These are phyloP conservation scores for Dicerorhinus sumatrensis DNA, from an alignment of 2,113 vertebrate species.

Conservation along the genomic window DNA sequence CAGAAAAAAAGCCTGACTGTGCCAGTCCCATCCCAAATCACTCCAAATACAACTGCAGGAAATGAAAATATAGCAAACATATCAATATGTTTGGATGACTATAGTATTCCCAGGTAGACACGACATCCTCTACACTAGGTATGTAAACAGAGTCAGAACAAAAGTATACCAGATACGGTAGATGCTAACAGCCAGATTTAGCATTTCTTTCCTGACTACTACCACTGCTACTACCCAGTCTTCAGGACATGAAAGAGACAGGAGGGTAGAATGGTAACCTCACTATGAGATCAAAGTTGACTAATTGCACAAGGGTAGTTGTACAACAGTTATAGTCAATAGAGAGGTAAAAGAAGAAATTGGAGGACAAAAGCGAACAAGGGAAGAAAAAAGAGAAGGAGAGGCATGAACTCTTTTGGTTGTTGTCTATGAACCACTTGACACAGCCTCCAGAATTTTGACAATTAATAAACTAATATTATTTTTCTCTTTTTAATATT, in stretches of 20 bases:
- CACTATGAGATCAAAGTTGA: not conserved
- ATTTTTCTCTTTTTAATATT: not conserved
- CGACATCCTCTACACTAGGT: not conserved
- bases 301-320: not conserved
- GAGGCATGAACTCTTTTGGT: not conserved
- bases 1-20: not conserved
- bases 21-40: slow-evolving; percentile 3
- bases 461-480: not conserved
- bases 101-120: not conserved
- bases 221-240: not conserved
- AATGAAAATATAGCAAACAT: slow-evolving; percentile 20
- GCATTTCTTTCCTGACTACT: not conserved
- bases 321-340: not conserved
- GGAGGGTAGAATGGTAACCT: not conserved
- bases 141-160: not conserved
- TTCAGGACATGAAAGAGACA: slow-evolving; percentile 24
- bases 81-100: not conserved
- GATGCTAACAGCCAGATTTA: not conserved
- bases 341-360: slow-evolving; percentile 11
- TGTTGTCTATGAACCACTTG: not conserved
- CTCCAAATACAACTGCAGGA: not conserved
- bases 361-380: not conserved
- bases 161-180: not conserved
- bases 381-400: not conserved
- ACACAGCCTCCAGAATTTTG: not conserved